phyloP scores from a whole-genome alignment of 2,888 invertebrate species.

The Pasiphila rectangulata region DNA sequence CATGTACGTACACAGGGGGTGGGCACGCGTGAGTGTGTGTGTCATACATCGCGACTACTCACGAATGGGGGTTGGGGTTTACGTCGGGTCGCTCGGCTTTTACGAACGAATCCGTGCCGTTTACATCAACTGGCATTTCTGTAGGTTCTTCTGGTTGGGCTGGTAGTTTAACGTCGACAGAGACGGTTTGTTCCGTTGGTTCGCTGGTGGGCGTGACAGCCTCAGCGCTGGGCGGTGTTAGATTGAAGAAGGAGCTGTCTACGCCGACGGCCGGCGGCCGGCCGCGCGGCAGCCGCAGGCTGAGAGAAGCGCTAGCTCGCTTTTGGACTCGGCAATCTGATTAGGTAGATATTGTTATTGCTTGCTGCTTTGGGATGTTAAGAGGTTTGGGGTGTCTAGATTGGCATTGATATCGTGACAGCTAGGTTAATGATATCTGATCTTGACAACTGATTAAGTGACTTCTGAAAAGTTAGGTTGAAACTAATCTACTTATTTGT shows the following conservation, averaged over 20 bases:
- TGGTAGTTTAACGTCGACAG: constrained; percentile 34
- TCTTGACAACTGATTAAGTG: too few species aligned
- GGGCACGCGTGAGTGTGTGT: constrained; percentile 57
- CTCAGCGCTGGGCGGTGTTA: constrained; percentile 74
- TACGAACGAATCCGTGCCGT: constrained; percentile 48
- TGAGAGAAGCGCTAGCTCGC: constrained; percentile 69
- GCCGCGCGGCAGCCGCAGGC: constrained; percentile 66
- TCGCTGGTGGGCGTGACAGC: constrained; percentile 61
- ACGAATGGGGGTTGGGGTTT: constrained; percentile 77
- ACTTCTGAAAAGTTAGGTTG: too few species aligned
- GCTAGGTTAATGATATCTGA: too few species aligned
- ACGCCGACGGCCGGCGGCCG: constrained; percentile 68
- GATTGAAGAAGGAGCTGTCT: constrained; percentile 64
- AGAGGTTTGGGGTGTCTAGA: too few species aligned
- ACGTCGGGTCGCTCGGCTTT: constrained; percentile 61
- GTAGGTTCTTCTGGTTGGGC: constrained; percentile 2
- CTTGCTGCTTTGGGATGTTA: constrained; percentile 10
- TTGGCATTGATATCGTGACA: too few species aligned
- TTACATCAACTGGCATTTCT: constrained; percentile 36
- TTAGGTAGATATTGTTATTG: constrained; percentile 38
- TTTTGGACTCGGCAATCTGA: constrained; percentile 78
- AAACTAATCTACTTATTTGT: too few species aligned
- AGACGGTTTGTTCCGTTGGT: constrained; percentile 41
- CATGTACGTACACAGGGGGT: constrained; percentile 30
- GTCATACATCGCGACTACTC: constrained; percentile 62